Conservation (phyloP, 2,888 invertebrate species). For the Bellardia bayeri region DNA sequence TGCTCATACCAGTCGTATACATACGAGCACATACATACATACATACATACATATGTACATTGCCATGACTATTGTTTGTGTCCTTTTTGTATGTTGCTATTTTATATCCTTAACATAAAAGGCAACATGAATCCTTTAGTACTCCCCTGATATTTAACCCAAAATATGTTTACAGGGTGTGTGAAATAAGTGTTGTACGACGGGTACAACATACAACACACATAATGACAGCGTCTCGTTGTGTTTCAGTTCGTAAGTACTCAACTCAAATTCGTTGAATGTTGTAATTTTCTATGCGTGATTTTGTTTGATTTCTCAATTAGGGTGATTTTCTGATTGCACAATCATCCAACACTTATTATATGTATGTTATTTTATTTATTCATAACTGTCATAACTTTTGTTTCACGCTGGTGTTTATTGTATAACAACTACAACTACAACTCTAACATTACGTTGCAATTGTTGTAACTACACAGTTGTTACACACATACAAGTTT, state of each 20-base stretch:
- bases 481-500: constrained; percentile 1
- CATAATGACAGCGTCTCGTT: constrained; percentile 45
- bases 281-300: constrained; percentile 72
- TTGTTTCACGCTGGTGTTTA: constrained; percentile 68
- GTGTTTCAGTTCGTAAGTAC: constrained; percentile 3
- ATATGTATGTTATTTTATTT: constrained; percentile 24
- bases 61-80: constrained; percentile 57
- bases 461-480: constrained; percentile 3
- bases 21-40: not conserved
- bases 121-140: constrained; percentile 78
- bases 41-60: too few relatives aligned
- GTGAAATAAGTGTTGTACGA: not conserved
- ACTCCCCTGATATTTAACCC: constrained; percentile 80
- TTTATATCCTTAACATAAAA: constrained; percentile 53
- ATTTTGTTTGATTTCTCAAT: constrained; percentile 81
- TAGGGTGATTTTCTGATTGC: constrained; percentile 74
- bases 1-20: not conserved
- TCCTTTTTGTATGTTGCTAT: constrained; percentile 41
- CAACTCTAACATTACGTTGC: not conserved
- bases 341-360: constrained; percentile 66
- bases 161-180: constrained; percentile 40
- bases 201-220: too few relatives aligned
- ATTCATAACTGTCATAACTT: constrained; percentile 69
- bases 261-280: constrained; percentile 54
- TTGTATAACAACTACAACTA: constrained; percentile 34